Base-by-base conservation (phyloP, 2,888 invertebrate species). In the Apoda limacodes region DNA sequence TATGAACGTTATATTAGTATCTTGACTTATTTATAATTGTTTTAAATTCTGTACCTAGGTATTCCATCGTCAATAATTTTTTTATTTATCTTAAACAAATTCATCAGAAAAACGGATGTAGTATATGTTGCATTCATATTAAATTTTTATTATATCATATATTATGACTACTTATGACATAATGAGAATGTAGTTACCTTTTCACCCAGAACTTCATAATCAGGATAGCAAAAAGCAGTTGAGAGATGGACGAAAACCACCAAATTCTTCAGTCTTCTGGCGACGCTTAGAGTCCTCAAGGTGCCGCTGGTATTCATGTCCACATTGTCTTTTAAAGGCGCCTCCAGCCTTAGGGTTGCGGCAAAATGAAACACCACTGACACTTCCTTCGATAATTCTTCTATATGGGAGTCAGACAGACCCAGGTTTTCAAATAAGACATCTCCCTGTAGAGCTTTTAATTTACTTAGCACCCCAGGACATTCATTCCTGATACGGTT, bases 201-300 rank as follows among this genome's bases (percentile, higher is more conserved):
- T 46, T 80, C 78, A n/a, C 55, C 64, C 32, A 80, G 51, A 28
- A 68, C 48, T 44, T 67, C 63, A 28, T 90, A 85, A 59, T 98
- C 95, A 43, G 95, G 93, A 56, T 98, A 95, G 58, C 97, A 95
- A 63, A 96, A 98, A 0, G 98, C 97, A 0, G 98, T 98, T 7
- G 96, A 96, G 9, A 96, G 83, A 62, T 98, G 95, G 1, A 97
- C 83, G 37, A 95, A 88, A 1, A 87, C 82, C 46, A 83, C 75
- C 21, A 98, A 72, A 5, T 91, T 85, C 42, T 87, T 86, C 65
- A 97, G 88, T 41, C 84, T 74, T 54, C 86, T 90, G 37, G 89
- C 89, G 5, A 98, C 70, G 20, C 89, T 85, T 22, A 98, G 63
- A 9, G 93, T 81, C 45, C 89, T 84, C 39, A 86, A 82, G 0